These are phyloP conservation scores for Iphiclides podalirius DNA, from an alignment of 2,888 invertebrate species.

Conservation along the genomic window DNA sequence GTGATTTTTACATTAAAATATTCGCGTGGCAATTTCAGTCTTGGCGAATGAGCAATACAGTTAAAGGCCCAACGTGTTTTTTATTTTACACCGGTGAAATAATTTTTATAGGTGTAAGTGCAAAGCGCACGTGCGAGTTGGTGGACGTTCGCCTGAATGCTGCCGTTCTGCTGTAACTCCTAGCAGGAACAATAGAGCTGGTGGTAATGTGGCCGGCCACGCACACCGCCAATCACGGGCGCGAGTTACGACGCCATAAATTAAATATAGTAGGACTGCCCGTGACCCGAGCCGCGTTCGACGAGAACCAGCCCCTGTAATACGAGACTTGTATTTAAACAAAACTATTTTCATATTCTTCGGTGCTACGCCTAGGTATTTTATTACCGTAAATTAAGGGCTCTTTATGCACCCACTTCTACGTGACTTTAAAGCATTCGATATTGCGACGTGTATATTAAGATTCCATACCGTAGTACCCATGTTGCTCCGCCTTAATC, in stretches of 20 bases:
- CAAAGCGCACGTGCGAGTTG: no score
- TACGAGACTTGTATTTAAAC: conserved; percentile 39
- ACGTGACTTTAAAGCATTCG: background rate
- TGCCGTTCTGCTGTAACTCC: conserved; percentile 50
- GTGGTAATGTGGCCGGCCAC: conserved; percentile 54
- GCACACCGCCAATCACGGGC: conserved; percentile 64
- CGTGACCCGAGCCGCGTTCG: conserved; percentile 57
- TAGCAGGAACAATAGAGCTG: conserved; percentile 69
- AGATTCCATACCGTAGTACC: background rate
- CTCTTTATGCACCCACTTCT: conserved; percentile 23
- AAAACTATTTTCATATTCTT: conserved; percentile 39
- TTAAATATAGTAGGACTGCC: conserved; percentile 70
- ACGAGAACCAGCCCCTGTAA: conserved; percentile 37
- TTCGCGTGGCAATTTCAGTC: no score
- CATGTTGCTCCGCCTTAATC: no score
- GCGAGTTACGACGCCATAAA: conserved; percentile 75
- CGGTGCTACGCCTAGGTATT: conserved; percentile 34
- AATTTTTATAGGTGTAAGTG: conserved; percentile 21
- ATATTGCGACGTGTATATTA: background rate
- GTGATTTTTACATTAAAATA: background rate
- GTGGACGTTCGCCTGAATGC: no score
- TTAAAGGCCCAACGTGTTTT: no score
- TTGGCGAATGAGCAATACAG: no score
- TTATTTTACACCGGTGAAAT: no score
- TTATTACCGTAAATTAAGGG: conserved; percentile 35